Conservation (phyloP, 2,113 vertebrate genomes). For the Gymnocephalus cernua region DNA sequence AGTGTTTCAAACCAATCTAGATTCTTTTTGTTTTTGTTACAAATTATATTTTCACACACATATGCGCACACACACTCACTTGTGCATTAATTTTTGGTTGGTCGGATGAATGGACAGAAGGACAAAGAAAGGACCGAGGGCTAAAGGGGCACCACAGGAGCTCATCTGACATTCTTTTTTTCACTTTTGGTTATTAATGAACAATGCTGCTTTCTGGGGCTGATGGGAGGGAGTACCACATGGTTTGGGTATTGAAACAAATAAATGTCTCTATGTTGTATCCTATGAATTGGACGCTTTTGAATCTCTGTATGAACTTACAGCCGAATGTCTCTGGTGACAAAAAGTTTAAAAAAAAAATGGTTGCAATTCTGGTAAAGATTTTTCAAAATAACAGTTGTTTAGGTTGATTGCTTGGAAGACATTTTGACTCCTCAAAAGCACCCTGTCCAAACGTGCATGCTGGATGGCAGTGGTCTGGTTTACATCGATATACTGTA, state of each 20-base stretch:
- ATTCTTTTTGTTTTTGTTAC: conserved; percentile 64
- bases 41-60: conserved; percentile 53
- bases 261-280: conserved; percentile 82
- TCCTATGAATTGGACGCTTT: conserved; percentile 73
- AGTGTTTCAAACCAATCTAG: conserved; percentile 37
- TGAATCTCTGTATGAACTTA: conserved; percentile 78
- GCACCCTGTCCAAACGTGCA: conserved; percentile 31
- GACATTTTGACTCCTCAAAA: not conserved
- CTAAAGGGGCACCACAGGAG: conserved; percentile 25
- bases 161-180: conserved; percentile 45
- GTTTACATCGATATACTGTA: not conserved
- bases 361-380: conserved; percentile 66
- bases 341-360: conserved; percentile 57
- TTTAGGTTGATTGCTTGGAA: conserved; percentile 48
- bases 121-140: conserved; percentile 22
- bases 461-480: conserved; percentile 29
- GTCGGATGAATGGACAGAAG: conserved; percentile 8
- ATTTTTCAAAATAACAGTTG: conserved; percentile 58
- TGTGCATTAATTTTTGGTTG: conserved; percentile 55
- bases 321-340: conserved; percentile 77
- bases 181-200: conserved; percentile 61
- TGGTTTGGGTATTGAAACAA: conserved; percentile 68
- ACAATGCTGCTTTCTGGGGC: conserved; percentile 79
- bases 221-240: conserved; percentile 47
- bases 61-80: conserved; percentile 30